Evolutionary conservation across 1,140 invertebrate species (phyloP).

Genomic region (Paralvinella palmiformis): DNA sequence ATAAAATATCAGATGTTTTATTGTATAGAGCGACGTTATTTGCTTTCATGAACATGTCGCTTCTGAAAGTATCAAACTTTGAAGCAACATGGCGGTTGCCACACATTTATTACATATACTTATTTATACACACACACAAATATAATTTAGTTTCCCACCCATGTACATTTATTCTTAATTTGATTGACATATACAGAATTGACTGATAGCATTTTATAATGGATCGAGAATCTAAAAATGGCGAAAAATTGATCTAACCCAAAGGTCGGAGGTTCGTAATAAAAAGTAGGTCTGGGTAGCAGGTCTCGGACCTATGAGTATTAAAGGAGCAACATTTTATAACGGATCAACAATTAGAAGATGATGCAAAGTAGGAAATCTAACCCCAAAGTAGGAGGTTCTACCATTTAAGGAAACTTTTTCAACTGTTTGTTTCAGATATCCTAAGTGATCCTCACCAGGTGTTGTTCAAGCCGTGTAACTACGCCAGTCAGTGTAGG

Average conservation of each 20-base stretch:
- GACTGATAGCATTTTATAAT: background rate
- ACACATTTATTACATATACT: no score
- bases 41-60: no score
- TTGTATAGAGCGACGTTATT: no score
- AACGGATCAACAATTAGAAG: background rate
- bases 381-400: conserved; percentile 1
- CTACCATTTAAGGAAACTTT: background rate
- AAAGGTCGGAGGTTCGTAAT: background rate
- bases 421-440: conserved; percentile 27
- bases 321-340: background rate
- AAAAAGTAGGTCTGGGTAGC: background rate
- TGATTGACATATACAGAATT: no score
- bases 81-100: no score
- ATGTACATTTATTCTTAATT: no score
- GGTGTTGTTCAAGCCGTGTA: conserved; percentile 39
- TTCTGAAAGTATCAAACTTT: no score
- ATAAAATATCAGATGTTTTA: no score
- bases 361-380: conserved; percentile 53
- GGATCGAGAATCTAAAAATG: background rate
- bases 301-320: background rate
- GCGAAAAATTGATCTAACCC: background rate
- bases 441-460: conserved; percentile 40
- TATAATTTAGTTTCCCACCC: no score
- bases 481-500: no score
- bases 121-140: no score